Evolutionary conservation across 2,113 vertebrate species (phyloP), one percentile per base, ranked within the genome.

Genomic region (Dromas ardeola): DNA sequence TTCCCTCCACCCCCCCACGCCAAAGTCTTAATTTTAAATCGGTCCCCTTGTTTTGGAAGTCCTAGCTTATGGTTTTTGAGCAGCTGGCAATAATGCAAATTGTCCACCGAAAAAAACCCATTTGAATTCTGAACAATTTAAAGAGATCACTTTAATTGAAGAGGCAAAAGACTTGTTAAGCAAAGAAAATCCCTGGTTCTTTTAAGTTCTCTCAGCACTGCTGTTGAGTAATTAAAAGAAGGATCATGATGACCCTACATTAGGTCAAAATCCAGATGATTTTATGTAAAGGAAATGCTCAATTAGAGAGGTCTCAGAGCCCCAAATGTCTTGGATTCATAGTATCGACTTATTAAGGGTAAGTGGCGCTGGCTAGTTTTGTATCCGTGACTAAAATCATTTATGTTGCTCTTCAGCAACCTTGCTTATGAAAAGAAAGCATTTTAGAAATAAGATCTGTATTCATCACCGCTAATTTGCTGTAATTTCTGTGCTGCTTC

Each of bases 81-180:
- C 94, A 96, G 92, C 91, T 97, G 94, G 95, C 81, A 95, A 73
- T 94, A 91, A 91, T 96, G 91, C 91, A 96, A 95, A 88, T 95
- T 87, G 42, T 89, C 34, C 42, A 88, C 74, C 53, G 69, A 90
- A 89, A 92, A 92, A 84, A 10, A 30, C 9, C 67, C 47, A 56
- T 95, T 96, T 96, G 72, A 93, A 93, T 97, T 93, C 91, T 70
- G 91, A 95, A 90, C 81, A 70, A 63, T 95, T 95, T 94, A 93
- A 92, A 90, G 58, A 91, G 81, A 95, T 96, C 93, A 69, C 67
- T 94, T 94, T 74, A 95, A 88, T 85, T 96, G 76, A 94, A 93
- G 88, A 88, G 42, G 71, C 43, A 79, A 86, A 94, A 93, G 79
- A 94, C 84, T 88, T 94, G 62, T 90, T 90, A 88, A 77, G 81